These are phyloP conservation scores for Palythoa heliodiscus DNA, from an alignment of 92 coral and sea anemone species.

Conservation along the genomic window DNA sequence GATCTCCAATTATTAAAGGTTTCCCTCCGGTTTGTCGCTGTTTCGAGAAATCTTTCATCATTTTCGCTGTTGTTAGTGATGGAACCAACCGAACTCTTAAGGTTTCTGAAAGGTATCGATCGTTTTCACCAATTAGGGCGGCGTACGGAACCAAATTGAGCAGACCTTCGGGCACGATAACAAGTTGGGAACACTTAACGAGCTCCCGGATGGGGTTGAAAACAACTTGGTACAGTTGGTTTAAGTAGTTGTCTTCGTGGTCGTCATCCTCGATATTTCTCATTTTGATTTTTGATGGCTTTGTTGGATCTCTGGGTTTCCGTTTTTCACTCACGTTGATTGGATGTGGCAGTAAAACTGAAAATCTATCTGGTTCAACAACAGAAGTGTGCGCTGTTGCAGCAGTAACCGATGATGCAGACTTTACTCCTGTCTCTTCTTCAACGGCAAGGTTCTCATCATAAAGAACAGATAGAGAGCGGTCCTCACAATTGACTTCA, in stretches of 20 bases:
- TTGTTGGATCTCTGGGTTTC: neutral
- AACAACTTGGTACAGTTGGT: neutral
- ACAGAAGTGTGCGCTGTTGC: neutral
- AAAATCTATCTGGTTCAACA: too few relatives aligned
- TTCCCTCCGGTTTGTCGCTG: neutral
- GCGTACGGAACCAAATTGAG: constrained; percentile 6
- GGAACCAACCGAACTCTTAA: neutral
- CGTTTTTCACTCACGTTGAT: neutral
- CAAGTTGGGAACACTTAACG: neutral
- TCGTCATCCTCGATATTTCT: neutral
- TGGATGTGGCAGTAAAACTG: neutral
- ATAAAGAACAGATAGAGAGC: neutral
- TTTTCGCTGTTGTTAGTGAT: neutral
- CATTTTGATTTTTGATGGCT: neutral
- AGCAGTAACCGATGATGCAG: neutral
- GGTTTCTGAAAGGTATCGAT: neutral
- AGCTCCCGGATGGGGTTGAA: constrained; percentile 10
- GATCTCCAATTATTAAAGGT: constrained; percentile 20
- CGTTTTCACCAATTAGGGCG: neutral
- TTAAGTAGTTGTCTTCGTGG: neutral
- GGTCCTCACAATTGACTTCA: neutral
- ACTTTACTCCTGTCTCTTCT: neutral
- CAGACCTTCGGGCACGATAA: constrained; percentile 1
- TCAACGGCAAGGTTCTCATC: neutral
- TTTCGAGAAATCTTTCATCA: neutral